Conservation (phyloP, 2,113 vertebrate species). For the Pungitius pungitius region DNA sequence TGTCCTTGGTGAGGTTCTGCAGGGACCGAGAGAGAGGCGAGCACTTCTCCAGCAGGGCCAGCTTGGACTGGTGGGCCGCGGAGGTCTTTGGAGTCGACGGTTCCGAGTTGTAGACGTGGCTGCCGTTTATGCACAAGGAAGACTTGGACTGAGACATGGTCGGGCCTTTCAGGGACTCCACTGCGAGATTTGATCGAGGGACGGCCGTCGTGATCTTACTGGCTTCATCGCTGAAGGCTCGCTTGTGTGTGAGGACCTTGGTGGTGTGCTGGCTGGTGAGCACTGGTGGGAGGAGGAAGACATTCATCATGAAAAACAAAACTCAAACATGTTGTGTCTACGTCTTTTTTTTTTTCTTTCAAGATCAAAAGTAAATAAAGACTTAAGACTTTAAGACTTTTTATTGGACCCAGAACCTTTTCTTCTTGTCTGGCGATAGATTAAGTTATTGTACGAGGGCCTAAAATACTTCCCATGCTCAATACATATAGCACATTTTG, state of each 20-base stretch:
- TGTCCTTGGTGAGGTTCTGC: constrained; percentile 81
- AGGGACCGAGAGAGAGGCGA: constrained; percentile 80
- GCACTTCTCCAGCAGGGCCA: constrained; percentile 78
- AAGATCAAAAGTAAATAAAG: too few species aligned
- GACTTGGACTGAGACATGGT: constrained; percentile 84
- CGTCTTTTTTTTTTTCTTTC: neutral
- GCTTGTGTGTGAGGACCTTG: constrained; percentile 87
- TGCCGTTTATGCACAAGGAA: constrained; percentile 95
- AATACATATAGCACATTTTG: neutral
- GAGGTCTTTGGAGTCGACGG: constrained; percentile 68
- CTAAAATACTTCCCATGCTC: neutral
- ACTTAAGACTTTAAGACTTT: too few species aligned
- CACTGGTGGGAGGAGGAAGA: constrained; percentile 51
- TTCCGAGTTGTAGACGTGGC: constrained; percentile 88
- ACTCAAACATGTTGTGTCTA: neutral
- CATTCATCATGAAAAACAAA: constrained; percentile 11
- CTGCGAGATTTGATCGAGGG: constrained; percentile 63
- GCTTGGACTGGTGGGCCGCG: constrained; percentile 66
- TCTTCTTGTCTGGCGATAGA: neutral
- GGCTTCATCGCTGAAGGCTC: constrained; percentile 90
- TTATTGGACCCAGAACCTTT: neutral
- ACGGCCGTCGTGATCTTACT: constrained; percentile 74
- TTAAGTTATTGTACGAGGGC: neutral
- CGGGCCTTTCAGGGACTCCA: constrained; percentile 82
- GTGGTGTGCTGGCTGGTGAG: constrained; percentile 80